These are phyloP conservation scores for Aphelenchoides besseyi DNA, from an alignment of 1,140 invertebrate genomes.

Conservation along the genomic window DNA sequence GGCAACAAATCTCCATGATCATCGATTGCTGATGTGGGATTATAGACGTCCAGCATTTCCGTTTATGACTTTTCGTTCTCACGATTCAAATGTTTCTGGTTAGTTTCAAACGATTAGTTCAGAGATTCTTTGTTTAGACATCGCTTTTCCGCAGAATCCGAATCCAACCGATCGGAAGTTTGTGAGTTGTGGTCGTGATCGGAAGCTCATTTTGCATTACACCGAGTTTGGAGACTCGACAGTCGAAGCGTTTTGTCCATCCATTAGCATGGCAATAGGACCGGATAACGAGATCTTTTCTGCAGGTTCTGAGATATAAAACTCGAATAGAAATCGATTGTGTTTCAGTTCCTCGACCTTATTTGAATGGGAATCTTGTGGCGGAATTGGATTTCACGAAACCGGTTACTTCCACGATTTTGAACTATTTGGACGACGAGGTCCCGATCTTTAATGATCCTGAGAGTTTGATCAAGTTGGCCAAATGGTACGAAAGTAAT, in stretches of 20 bases:
- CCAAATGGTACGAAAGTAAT: background rate
- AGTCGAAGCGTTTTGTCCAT: background rate
- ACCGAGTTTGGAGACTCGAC: conserved; percentile 17
- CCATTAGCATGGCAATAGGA: background rate
- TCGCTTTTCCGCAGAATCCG: conserved; percentile 6
- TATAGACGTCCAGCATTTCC: conserved; percentile 41
- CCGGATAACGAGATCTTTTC: conserved; percentile 11
- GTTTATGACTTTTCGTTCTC: conserved; percentile 35
- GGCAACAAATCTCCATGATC: conserved; percentile 25
- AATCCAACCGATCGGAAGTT: conserved; percentile 28
- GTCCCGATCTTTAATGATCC: background rate
- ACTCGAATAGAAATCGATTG: background rate
- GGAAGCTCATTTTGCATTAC: conserved; percentile 32
- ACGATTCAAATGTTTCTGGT: conserved; percentile 6
- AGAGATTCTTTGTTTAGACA: conserved; percentile 13
- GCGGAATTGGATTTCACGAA: conserved; percentile 3
- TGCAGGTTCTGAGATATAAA: background rate
- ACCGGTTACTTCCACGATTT: background rate
- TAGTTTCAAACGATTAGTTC: background rate
- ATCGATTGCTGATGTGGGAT: conserved; percentile 43
- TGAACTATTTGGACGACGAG: background rate
- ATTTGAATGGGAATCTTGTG: background rate
- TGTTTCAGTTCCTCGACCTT: conserved; percentile 7
- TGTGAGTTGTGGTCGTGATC: conserved; percentile 47
- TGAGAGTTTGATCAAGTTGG: conserved; percentile 2